Evolutionary conservation across 1,140 invertebrate genomes (phyloP).

Genomic region (Conopomorpha cramerella): DNA sequence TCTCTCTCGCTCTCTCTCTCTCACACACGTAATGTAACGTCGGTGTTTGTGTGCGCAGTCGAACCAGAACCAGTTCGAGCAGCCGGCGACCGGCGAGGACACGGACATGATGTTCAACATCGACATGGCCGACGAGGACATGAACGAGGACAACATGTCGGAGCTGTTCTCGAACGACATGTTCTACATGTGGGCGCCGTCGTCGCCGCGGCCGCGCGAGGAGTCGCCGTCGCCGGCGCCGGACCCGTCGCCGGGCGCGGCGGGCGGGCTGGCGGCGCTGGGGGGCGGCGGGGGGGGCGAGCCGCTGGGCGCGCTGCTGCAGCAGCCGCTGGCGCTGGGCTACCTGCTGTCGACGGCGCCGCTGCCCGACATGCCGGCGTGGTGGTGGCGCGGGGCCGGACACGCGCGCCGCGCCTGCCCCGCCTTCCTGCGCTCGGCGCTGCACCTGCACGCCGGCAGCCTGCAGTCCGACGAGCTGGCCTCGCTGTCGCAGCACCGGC

Average conservation of each 20-base stretch:
- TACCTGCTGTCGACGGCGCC: slow-evolving; percentile 97
- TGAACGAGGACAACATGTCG: slow-evolving; percentile 74
- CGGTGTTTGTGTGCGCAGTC: too few species aligned
- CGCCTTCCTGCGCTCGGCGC: slow-evolving; percentile 92
- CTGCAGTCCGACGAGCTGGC: slow-evolving; percentile 82
- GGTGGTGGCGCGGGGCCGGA: slow-evolving; percentile 96
- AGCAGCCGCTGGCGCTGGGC: slow-evolving; percentile 97
- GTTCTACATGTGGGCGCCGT: slow-evolving; percentile 52
- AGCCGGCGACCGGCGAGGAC: slow-evolving; percentile 77
- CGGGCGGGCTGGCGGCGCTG: slow-evolving; percentile 55
- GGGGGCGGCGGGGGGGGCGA: slow-evolving; percentile 64
- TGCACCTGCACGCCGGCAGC: slow-evolving; percentile 95
- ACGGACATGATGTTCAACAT: slow-evolving; percentile 72
- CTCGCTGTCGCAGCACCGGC: slow-evolving; percentile 61
- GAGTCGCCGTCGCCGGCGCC: slow-evolving; percentile 34
- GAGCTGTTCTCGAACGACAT: slow-evolving; percentile 56
- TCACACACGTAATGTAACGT: too few species aligned
- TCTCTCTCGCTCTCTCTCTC: too few species aligned
- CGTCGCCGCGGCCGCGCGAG: slow-evolving; percentile 60
- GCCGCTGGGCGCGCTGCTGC: slow-evolving; percentile 86
- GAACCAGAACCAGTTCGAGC: slow-evolving; percentile 83
- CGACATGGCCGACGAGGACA: slow-evolving; percentile 76
- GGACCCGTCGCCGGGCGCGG: slow-evolving; percentile 22
- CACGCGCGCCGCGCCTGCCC: slow-evolving; percentile 89
- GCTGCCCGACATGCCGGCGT: slow-evolving; percentile 90